Conservation (phyloP, 2,797 vertebrate species). For the Pelodytes ibericus region DNA sequence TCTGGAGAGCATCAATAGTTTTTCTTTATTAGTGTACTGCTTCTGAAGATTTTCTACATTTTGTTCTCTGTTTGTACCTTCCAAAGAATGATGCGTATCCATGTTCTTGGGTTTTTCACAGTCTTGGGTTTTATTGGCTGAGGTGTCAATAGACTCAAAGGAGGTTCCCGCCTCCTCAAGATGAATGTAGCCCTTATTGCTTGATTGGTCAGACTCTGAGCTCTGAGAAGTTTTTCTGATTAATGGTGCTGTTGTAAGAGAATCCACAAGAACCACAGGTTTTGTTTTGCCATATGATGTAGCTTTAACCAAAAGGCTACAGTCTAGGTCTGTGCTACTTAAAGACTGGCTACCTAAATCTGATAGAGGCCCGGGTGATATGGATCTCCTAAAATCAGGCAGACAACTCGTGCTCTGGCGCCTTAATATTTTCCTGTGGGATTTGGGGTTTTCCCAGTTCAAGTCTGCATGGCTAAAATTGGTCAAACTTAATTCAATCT, state of each 20-base stretch:
- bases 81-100: constrained; percentile 57
- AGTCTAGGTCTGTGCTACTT: constrained; percentile 68
- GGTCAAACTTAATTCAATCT: constrained; percentile 67
- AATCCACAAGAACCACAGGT: constrained; percentile 66
- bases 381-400: constrained; percentile 62
- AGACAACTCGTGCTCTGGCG: constrained; percentile 76
- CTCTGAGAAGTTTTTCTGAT: constrained; percentile 66
- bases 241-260: constrained; percentile 45
- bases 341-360: constrained; percentile 67
- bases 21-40: constrained; percentile 83
- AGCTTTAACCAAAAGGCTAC: constrained; percentile 73
- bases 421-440: constrained; percentile 57
- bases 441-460: constrained; percentile 53
- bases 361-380: constrained; percentile 65
- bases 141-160: constrained; percentile 77
- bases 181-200: constrained; percentile 94
- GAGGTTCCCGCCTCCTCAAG: constrained; percentile 86
- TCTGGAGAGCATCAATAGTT: constrained; percentile 80
- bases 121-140: constrained; percentile 67
- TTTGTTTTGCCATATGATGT: constrained; percentile 72
- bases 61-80: constrained; percentile 62
- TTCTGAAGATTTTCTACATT: constrained; percentile 61
- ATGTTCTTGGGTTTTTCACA: constrained; percentile 60
- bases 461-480: constrained; percentile 64
- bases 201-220: constrained; percentile 82